These are phyloP conservation scores for Glaucopsyche alexis DNA, from an alignment of 2,888 invertebrate genomes.

Conservation along the genomic window DNA sequence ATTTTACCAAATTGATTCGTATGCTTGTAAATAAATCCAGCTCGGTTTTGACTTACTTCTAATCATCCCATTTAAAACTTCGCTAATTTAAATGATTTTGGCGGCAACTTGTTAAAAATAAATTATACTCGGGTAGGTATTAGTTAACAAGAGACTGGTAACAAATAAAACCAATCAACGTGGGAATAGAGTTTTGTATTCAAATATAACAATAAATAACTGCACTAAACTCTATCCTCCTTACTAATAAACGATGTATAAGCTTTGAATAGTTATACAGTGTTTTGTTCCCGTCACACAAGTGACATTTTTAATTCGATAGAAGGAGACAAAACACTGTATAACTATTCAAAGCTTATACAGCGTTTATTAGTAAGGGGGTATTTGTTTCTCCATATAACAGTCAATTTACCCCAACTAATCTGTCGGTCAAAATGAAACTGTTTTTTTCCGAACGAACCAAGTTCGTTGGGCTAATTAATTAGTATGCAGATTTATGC, in stretches of 20 bases:
- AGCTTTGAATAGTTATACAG: too few species aligned
- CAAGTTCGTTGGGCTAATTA: background rate
- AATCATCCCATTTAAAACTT: slow-evolving; percentile 8
- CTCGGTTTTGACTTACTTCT: slow-evolving; percentile 22
- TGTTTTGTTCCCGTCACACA: too few species aligned
- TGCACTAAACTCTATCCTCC: background rate
- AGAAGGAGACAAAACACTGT: too few species aligned
- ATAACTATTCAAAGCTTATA: too few species aligned
- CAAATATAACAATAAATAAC: background rate
- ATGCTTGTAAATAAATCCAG: slow-evolving; percentile 21
- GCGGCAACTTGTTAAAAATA: slow-evolving; percentile 6
- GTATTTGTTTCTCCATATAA: too few species aligned
- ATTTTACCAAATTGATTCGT: slow-evolving; percentile 23
- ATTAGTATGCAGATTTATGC: background rate
- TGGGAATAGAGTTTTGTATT: background rate
- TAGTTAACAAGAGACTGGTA: background rate
- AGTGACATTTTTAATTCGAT: too few species aligned
- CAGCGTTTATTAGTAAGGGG: background rate
- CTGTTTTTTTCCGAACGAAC: background rate
- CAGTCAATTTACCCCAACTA: too few species aligned
- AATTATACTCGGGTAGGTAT: background rate
- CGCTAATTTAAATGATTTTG: slow-evolving; percentile 1
- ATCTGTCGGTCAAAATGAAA: too few species aligned
- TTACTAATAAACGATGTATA: too few species aligned
- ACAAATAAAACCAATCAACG: background rate